phyloP scores from a whole-genome alignment of 2,888 invertebrate species.

The Harmothoe impar region DNA sequence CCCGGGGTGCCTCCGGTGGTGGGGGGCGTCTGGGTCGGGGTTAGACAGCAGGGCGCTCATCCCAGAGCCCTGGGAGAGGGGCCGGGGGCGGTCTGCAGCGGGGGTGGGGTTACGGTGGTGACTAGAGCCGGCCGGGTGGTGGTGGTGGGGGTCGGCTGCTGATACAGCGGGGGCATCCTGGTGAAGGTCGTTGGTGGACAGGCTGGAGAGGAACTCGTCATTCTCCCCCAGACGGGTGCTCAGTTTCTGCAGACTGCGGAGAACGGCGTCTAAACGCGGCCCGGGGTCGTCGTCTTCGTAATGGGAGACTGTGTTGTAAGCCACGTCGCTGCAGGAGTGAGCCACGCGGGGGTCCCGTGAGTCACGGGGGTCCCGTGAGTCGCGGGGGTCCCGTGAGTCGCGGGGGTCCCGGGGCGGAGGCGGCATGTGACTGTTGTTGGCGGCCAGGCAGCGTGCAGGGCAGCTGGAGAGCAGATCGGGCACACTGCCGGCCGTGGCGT shows the following conservation, averaged over 20 bases:
- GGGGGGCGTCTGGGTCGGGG: neutral
- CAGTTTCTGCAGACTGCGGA: slow-evolving; percentile 59
- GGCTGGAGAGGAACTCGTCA: slow-evolving; percentile 59
- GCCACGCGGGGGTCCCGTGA: neutral
- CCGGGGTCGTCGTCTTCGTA: slow-evolving; percentile 64
- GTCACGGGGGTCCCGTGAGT: neutral
- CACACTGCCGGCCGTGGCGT: slow-evolving; percentile 52
- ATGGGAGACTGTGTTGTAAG: neutral
- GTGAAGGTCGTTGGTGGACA: neutral
- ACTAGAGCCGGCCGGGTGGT: neutral
- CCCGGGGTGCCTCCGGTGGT: neutral
- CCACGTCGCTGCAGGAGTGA: slow-evolving; percentile 39
- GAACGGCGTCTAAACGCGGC: slow-evolving; percentile 58
- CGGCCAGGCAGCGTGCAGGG: slow-evolving; percentile 45
- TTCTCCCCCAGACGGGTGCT: slow-evolving; percentile 60
- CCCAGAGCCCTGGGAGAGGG: neutral
- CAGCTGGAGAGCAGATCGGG: slow-evolving; percentile 37
- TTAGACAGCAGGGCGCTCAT: neutral
- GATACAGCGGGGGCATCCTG: neutral
- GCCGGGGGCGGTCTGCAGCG: neutral
- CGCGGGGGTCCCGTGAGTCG: neutral
- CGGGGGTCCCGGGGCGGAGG: neutral
- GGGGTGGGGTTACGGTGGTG: slow-evolving; percentile 4
- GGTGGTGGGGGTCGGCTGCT: neutral
- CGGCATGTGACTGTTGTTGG: slow-evolving; percentile 43